Evolutionary conservation across 2,797 vertebrate species (phyloP).

Genomic region (Pempheris klunzingeri): DNA sequence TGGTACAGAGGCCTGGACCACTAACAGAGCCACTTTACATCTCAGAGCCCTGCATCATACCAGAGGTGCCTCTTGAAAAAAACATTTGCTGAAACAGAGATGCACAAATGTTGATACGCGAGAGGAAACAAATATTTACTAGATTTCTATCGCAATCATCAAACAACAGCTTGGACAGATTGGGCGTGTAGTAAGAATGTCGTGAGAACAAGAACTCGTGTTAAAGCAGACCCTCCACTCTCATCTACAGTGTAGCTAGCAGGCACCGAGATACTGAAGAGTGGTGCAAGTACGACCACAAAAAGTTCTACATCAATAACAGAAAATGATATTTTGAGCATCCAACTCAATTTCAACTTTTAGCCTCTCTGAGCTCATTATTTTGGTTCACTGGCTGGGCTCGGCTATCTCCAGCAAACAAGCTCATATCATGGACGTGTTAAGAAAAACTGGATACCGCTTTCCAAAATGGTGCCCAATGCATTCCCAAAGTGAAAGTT

Average conservation of each 20-base stretch:
- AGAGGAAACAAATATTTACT: neutral
- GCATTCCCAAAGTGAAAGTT: neutral
- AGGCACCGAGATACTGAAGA: neutral
- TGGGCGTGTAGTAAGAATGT: neutral
- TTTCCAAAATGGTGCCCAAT: neutral
- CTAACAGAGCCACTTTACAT: neutral
- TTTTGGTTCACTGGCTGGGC: no score
- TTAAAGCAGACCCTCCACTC: neutral
- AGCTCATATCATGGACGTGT: constrained; percentile 8
- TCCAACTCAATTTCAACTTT: no score
- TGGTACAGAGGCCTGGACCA: constrained; percentile 2
- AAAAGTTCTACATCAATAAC: neutral
- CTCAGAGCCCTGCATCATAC: neutral
- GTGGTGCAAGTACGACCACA: neutral
- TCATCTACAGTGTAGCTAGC: neutral
- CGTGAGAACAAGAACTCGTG: no score
- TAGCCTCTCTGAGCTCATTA: no score
- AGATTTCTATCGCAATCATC: constrained; percentile 2
- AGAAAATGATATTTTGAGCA: no score
- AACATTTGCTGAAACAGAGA: neutral
- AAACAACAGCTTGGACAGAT: neutral
- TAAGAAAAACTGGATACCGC: neutral
- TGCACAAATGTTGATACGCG: neutral
- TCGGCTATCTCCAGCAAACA: neutral
- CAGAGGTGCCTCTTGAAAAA: constrained; percentile 2